Evolutionary conservation across 2,888 invertebrate genomes (phyloP).

Genomic region (Thymelicus acteon): DNA sequence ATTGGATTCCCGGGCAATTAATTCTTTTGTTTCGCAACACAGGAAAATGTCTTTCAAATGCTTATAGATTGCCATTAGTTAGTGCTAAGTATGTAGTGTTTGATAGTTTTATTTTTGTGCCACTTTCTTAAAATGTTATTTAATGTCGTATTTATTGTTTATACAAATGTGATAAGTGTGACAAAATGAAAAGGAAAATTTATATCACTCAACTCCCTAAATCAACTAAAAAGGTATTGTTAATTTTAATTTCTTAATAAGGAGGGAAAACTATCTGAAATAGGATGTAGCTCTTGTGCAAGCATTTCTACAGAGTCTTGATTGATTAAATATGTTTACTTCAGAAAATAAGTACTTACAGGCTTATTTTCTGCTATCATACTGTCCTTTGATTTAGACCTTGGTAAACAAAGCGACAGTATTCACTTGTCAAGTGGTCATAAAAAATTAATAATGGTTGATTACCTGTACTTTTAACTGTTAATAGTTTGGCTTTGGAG

Average conservation of each 20-base stretch:
- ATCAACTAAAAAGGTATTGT: conserved; percentile 51
- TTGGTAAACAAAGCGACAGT: no score
- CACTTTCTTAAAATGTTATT: conserved; percentile 18
- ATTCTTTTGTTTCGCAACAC: conserved; percentile 37
- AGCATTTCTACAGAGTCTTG: no score
- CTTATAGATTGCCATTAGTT: conserved; percentile 30
- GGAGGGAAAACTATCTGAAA: no score
- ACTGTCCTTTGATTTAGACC: no score
- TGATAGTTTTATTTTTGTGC: conserved; percentile 1
- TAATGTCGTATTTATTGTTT: conserved; percentile 27
- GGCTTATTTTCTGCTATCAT: no score
- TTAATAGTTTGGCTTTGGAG: no score
- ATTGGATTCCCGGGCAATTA: conserved; percentile 35
- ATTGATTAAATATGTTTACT: no score
- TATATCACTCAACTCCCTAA: conserved; percentile 49
- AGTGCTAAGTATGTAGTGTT: conserved; percentile 2
- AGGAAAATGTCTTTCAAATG: conserved; percentile 30
- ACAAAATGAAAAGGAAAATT: conserved; percentile 57
- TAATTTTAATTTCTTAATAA: neutral
- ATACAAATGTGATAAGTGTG: conserved; percentile 3
- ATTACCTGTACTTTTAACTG: no score
- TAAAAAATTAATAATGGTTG: no score
- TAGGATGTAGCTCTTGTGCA: no score
- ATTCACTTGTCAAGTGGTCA: no score
- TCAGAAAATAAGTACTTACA: no score